Conservation (phyloP, 2,797 vertebrate genomes). For the Sebastes alutus region DNA sequence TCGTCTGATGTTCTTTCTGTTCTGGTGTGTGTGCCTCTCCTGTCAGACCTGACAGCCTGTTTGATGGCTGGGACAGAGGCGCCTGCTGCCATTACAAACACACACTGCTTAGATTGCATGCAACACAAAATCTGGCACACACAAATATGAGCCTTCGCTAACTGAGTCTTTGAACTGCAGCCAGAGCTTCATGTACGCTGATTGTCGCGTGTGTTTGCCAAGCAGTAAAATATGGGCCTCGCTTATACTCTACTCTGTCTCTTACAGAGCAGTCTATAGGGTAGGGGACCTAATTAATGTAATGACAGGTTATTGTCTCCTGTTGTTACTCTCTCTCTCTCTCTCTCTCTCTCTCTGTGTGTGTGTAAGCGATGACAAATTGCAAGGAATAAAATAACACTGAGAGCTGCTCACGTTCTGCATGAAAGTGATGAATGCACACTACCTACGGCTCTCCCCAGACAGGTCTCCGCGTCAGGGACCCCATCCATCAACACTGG, state of each 20-base stretch:
- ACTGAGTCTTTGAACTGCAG: slow-evolving; percentile 17
- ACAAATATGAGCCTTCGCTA: neutral
- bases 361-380: neutral
- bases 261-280: neutral
- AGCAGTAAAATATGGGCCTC: slow-evolving; percentile 7
- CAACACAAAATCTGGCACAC: slow-evolving; percentile 4
- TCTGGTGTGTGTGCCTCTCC: neutral
- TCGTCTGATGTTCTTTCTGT: neutral
- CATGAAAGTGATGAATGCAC: neutral
- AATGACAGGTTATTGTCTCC: neutral
- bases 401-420: neutral
- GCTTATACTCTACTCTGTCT: neutral
- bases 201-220: slow-evolving; percentile 18
- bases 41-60: slow-evolving; percentile 10
- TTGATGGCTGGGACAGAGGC: neutral
- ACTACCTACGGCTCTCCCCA: too few species aligned
- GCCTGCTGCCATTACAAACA: slow-evolving; percentile 13
- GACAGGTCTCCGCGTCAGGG: too few species aligned
- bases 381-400: neutral
- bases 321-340: neutral
- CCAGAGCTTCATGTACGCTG: slow-evolving; percentile 21
- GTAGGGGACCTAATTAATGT: neutral
- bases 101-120: neutral
- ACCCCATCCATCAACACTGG: too few species aligned
- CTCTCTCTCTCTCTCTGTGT: neutral